Base-by-base conservation (phyloP, 2,888 invertebrate genomes). In the Drosophila tanythrix region DNA sequence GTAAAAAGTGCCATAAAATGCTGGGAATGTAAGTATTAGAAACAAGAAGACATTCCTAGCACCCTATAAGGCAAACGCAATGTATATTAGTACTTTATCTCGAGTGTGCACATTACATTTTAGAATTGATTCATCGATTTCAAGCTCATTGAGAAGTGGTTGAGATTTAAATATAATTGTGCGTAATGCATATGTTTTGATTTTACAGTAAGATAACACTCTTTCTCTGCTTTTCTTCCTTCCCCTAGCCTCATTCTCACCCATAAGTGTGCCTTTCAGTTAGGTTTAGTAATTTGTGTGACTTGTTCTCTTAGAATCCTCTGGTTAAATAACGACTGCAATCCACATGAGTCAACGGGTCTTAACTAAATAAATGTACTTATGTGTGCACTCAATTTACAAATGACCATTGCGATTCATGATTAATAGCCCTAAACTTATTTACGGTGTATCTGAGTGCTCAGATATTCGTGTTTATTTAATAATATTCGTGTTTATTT, bases 1-100 rank as follows among this genome's bases (percentile, higher is more conserved):
- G n/a, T 25, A 15, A 56, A 62, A 70, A 33, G 21, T 15, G 31
- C 29, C 31, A 70, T 70, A 57, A 71, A 70, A 2, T 18, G 21
- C 3, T 18, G 15, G 0, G 11, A 21, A 35, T 35, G 13, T 25
- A 53, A 15, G 35, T 25, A 18, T 29, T 8, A 11, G 43, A 18
- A 25, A 36, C 18, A 31, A 43, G 11, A 18, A 43, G 18, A 48
- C 25, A 33, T 7, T 25, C 6, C 0, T 15, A 51, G 29, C 18
- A 29, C 11, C 29, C 18, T 35, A 31, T 38, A 27, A 50, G 18
- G 18, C 25, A 27, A 25, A 4, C 21, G 13, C 21, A 10, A 7
- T 15, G 21, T 11, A n/a, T 51, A 51, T 51, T n/a, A 18, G 51
- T n/a, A 51, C 11, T 35, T 18, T 6, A 18, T 53, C 21, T 15